Evolutionary conservation across 2,888 invertebrate genomes (phyloP), one percentile per base, ranked within the genome.

Genomic region (Quadroppia sp.): DNA sequence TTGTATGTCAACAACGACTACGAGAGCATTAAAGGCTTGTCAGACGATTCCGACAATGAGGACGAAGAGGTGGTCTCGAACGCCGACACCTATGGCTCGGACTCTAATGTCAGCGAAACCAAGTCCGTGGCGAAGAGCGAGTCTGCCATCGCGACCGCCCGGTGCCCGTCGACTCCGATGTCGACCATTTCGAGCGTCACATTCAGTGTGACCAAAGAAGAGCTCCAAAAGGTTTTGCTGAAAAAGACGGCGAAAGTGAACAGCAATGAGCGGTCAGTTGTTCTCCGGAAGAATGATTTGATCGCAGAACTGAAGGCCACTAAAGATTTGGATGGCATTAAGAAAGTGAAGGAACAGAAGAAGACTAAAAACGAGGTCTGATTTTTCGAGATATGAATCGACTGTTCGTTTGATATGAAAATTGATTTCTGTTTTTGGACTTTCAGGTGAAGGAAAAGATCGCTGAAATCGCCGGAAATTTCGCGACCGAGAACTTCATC

Each of bases 291-390:
- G 71, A 78, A 78, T 74, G 92, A 94, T 82, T 84, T 95, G 69
- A 94, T 95, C 77, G 94, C 93, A 67, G 95, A 95, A 81, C 84
- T 95, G 76, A 94, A 94, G 83, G 88, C 92, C 85, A 92, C 93
- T 61, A 93, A 90, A 82, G 93, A 94, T 81, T 92, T 94, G 77
- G 90, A 91, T 0, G 94, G 94, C n/a, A 93, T 95, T 73, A 91
- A 90, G 83, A 94, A 94, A 83, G 83, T 94, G 86, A 94, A 94
- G 82, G 91, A 93, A 78, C 93, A 94, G 83, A 87, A 91, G 78
- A 90, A 91, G 30, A 89, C 92, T 81, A 87, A 90, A 77, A 92
- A 93, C 82, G 90, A 90, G 80, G 87, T 88, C 30, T 71, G 75
- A 64, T n/a, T 70, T 13, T 3, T 17, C 15, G 13, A 45, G 6